A percentile compares a stretch with the other conserved stretches of the same genome.
These are phyloP conservation scores for Branchipolynoe longqiensis DNA, from an alignment of 2,888 invertebrate genomes.

Conservation along the genomic window DNA sequence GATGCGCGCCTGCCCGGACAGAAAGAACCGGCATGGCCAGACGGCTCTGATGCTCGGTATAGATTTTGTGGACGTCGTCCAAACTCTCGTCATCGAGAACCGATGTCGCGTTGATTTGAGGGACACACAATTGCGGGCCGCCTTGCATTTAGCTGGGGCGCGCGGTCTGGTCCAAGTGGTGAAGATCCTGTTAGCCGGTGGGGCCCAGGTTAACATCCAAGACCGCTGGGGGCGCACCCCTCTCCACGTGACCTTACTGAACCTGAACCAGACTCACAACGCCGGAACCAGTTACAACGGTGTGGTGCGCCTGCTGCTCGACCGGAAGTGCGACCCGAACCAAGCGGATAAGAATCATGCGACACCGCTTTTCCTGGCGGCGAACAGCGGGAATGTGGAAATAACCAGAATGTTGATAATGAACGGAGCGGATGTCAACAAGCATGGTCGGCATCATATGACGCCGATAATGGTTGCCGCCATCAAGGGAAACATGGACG, in stretches of 20 bases:
- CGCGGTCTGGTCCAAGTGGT: conserved; percentile 52
- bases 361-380: conserved; percentile 63
- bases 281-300: conserved; percentile 30
- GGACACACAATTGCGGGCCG: conserved; percentile 12
- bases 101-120: conserved; percentile 15
- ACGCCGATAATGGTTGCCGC: conserved; percentile 61
- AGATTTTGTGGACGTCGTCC: conserved; percentile 42
- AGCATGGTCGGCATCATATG: conserved; percentile 58
- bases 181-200: conserved; percentile 50
- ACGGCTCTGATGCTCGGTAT: conserved; percentile 62
- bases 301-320: conserved; percentile 55
- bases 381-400: conserved; percentile 55
- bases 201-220: conserved; percentile 49
- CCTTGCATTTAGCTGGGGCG: conserved; percentile 40
- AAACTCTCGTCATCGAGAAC: conserved; percentile 42
- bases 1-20: conserved; percentile 44
- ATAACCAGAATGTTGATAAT: conserved; percentile 53
- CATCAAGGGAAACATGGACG: conserved; percentile 59
- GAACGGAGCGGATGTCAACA: conserved; percentile 57
- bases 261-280: conserved; percentile 49
- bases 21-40: conserved; percentile 63
- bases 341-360: conserved; percentile 55
- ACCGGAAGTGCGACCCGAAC: conserved; percentile 56
- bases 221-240: conserved; percentile 64
- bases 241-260: conserved; percentile 62